Percentiles rank a stretch among this genome's conserved stretches.
phyloP scores from a whole-genome alignment of 2,888 invertebrate genomes.

The Nemotelus pantherinus region DNA sequence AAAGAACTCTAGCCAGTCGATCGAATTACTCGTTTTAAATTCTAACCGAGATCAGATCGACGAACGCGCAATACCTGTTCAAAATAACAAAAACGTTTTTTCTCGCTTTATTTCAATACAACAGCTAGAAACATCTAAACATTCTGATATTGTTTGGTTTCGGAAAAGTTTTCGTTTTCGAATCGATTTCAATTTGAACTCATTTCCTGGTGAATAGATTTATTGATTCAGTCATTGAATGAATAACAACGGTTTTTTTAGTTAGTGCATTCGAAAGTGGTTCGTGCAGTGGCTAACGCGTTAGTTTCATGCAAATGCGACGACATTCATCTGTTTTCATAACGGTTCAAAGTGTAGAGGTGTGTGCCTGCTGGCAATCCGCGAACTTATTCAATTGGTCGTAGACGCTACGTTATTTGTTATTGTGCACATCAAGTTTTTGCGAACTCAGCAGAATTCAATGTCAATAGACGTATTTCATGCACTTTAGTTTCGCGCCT shows the following conservation, averaged over 20 bases:
- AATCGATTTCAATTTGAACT: too few species aligned
- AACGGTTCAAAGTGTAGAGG: conserved; percentile 34
- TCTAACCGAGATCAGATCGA: conserved; percentile 57
- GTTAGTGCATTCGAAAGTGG: conserved; percentile 31
- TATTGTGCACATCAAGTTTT: too few species aligned
- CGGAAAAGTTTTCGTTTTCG: too few species aligned
- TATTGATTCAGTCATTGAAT: too few species aligned
- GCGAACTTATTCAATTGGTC: neutral
- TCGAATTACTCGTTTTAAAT: conserved; percentile 60
- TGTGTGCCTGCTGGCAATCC: neutral
- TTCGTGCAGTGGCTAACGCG: conserved; percentile 26
- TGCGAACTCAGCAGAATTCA: conserved; percentile 18
- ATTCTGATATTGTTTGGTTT: too few species aligned
- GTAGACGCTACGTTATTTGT: too few species aligned
- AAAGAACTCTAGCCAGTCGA: conserved; percentile 59
- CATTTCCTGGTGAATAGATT: too few species aligned
- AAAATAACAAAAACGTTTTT: neutral
- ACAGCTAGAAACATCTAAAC: too few species aligned
- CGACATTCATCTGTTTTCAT: conserved; percentile 25
- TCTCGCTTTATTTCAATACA: too few species aligned
- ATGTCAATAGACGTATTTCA: conserved; percentile 28
- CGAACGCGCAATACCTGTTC: conserved; percentile 42
- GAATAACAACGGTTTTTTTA: neutral
- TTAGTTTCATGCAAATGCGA: conserved; percentile 16
- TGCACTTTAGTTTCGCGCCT: neutral